phyloP scores from a whole-genome alignment of 2,888 invertebrate species.

The Diplolepis rosae region DNA sequence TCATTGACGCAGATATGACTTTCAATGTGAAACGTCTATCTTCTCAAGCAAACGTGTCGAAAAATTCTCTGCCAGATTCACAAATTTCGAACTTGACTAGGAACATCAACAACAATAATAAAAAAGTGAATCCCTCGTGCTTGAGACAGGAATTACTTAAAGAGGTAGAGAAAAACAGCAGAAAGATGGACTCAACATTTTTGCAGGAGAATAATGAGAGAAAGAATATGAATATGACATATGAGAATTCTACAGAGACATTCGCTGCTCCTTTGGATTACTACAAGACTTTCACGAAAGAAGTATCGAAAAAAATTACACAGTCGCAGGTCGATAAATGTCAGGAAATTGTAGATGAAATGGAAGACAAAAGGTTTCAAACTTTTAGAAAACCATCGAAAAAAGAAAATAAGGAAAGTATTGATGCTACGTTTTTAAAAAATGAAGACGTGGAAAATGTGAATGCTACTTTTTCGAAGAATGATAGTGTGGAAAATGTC shows the following conservation, averaged over 20 bases:
- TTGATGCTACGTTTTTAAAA: constrained; percentile 41
- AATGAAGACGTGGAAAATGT: background rate
- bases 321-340: background rate
- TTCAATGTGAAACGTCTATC: constrained; percentile 22
- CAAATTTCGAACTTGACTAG: background rate
- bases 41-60: background rate
- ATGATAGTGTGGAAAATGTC: background rate
- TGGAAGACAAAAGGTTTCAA: constrained; percentile 51
- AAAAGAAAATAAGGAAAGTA: background rate
- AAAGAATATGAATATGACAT: constrained; percentile 33
- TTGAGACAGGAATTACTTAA: constrained; percentile 59
- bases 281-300: constrained; percentile 62
- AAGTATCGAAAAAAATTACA: constrained; percentile 32
- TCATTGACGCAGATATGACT: constrained; percentile 3
- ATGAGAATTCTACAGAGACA: constrained; percentile 6
- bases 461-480: constrained; percentile 9
- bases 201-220: constrained; percentile 41
- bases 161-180: constrained; percentile 55
- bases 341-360: constrained; percentile 22
- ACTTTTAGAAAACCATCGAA: constrained; percentile 51
- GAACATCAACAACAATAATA: constrained; percentile 14
- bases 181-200: constrained; percentile 53
- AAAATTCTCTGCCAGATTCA: background rate
- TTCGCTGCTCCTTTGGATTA: background rate
- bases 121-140: constrained; percentile 5